Evolutionary conservation across 2,113 vertebrate genomes (phyloP).

Genomic region (Gila orcuttii): DNA sequence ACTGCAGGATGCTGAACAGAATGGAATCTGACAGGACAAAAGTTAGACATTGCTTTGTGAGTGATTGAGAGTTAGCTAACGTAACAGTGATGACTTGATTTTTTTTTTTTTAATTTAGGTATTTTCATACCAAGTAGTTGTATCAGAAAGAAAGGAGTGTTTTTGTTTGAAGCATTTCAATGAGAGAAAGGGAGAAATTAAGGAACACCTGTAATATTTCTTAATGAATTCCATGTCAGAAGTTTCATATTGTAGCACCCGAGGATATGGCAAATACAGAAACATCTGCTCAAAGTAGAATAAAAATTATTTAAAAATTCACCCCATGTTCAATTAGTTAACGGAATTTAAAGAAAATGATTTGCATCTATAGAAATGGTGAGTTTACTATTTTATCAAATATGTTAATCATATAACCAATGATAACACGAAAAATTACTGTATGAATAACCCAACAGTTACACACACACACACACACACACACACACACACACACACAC

Average conservation of each 20-base stretch:
- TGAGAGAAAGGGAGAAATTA: not conserved
- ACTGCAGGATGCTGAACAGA: not conserved
- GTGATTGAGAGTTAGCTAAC: not conserved
- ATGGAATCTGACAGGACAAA: not conserved
- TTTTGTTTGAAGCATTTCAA: not conserved
- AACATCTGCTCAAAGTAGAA: not conserved
- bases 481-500: not conserved
- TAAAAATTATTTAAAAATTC: not conserved
- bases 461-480: slow-evolving; percentile 28
- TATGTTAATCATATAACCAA: no score
- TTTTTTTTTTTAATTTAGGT: not conserved
- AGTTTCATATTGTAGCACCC: not conserved
- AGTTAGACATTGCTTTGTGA: not conserved
- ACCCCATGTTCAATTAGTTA: not conserved
- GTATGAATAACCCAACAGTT: not conserved
- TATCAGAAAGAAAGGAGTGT: not conserved
- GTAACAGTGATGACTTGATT: not conserved
- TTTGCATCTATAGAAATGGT: not conserved
- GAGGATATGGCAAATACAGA: not conserved
- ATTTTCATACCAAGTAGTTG: not conserved
- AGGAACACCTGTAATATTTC: not conserved
- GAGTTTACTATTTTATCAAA: not conserved
- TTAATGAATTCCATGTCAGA: slow-evolving; percentile 1
- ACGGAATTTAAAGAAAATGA: not conserved
- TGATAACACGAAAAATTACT: not conserved